Evolutionary conservation across 2,113 vertebrate species (phyloP).

Genomic region (Vimba vimba): DNA sequence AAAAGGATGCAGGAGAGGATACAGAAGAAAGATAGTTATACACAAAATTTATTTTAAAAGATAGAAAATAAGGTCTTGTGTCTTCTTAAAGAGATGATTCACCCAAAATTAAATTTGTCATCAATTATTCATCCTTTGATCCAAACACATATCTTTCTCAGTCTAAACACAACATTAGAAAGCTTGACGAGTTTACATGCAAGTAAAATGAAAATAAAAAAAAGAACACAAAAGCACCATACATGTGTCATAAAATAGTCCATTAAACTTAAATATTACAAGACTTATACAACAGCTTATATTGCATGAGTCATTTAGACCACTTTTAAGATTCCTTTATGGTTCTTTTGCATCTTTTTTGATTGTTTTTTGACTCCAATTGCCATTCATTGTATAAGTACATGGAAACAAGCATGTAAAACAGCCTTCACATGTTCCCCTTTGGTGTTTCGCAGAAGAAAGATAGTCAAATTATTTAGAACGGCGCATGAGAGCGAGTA

Average conservation of each 20-base stretch:
- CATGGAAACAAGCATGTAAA: background rate
- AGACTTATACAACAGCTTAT: background rate
- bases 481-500: background rate
- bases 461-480: background rate
- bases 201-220: background rate
- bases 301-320: background rate
- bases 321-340: background rate
- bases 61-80: no score
- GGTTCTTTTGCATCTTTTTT: slow-evolving; percentile 7
- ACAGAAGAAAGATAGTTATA: no score
- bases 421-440: background rate
- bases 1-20: no score
- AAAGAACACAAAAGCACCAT: background rate
- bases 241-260: background rate
- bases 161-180: background rate
- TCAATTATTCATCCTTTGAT: background rate
- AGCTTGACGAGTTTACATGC: background rate
- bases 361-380: background rate
- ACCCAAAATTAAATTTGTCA: background rate
- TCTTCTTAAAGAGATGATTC: background rate
- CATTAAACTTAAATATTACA: background rate
- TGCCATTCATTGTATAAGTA: background rate
- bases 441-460: background rate
- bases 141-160: background rate
- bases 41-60: no score